Conservation (phyloP, 2,797 vertebrate species). For the Acomys russatus region DNA sequence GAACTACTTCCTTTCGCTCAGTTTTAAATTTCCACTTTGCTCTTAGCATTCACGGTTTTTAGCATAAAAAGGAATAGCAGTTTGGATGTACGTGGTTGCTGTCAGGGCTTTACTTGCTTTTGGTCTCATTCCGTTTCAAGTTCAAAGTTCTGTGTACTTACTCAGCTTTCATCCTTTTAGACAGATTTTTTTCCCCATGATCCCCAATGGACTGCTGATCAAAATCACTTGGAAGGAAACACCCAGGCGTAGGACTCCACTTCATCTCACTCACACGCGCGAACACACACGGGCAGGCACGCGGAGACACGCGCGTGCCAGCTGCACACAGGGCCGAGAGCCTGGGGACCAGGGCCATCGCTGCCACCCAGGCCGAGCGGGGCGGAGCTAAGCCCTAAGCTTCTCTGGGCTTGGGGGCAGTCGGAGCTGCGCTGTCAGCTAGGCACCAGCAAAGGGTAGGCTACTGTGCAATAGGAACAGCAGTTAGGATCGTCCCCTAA, state of each 20-base stretch:
- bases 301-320: constrained; percentile 77
- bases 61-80: constrained; percentile 67
- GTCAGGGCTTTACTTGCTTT: constrained; percentile 73
- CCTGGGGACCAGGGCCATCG: constrained; percentile 85
- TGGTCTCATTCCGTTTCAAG: constrained; percentile 81
- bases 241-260: constrained; percentile 70
- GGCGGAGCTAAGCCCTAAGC: constrained; percentile 86
- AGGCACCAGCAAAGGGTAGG: constrained; percentile 48
- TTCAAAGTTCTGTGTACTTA: constrained; percentile 90
- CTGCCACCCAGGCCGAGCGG: constrained; percentile 85
- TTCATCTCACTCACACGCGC: neutral
- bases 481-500: neutral
- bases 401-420: constrained; percentile 56
- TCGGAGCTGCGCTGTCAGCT: constrained; percentile 9
- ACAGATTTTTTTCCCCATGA: constrained; percentile 83
- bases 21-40: constrained; percentile 86
- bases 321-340: constrained; percentile 75
- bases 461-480: neutral
- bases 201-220: constrained; percentile 87
- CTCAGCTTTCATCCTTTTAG: constrained; percentile 86
- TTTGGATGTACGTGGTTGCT: constrained; percentile 79
- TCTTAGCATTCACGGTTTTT: constrained; percentile 80
- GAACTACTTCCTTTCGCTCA: constrained; percentile 82
- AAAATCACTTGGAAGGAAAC: constrained; percentile 89
- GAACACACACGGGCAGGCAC: constrained; percentile 77